Conservation (phyloP, 2,888 invertebrate species). For the Nephrotoma appendiculata region DNA sequence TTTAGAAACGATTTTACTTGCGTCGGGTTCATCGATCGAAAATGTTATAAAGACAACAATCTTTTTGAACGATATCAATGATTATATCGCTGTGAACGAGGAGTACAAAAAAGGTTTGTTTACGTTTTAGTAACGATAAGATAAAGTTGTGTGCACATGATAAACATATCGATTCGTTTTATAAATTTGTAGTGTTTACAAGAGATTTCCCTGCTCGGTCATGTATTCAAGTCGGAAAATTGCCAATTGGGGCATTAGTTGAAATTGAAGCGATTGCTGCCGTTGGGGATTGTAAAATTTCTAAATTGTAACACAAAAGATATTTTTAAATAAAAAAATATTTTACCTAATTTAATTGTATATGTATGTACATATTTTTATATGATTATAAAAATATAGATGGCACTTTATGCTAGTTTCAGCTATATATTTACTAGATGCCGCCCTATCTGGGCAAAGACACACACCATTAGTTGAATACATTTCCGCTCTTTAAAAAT, state of each 20-base stretch:
- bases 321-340: no score
- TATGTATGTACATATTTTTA: no score
- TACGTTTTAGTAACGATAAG: no score
- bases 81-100: slow-evolving; percentile 67
- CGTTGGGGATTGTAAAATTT: slow-evolving; percentile 43
- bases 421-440: no score
- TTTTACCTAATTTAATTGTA: no score
- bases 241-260: slow-evolving; percentile 62
- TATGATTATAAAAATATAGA: no score
- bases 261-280: slow-evolving; percentile 82
- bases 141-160: neutral
- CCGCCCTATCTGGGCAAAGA: no score
- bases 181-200: slow-evolving; percentile 49
- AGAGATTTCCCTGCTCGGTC: slow-evolving; percentile 69
- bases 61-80: slow-evolving; percentile 62
- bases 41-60: slow-evolving; percentile 83
- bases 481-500: no score
- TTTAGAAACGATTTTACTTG: slow-evolving; percentile 59
- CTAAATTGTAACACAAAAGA: no score
- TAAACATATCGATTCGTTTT: neutral
- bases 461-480: no score
- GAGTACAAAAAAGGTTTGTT: slow-evolving; percentile 65
- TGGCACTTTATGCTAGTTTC: no score
- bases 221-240: slow-evolving; percentile 65
- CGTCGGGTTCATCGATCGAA: slow-evolving; percentile 52